Evolutionary conservation across 1,140 invertebrate genomes (phyloP).

Genomic region (Asobara japonica): DNA sequence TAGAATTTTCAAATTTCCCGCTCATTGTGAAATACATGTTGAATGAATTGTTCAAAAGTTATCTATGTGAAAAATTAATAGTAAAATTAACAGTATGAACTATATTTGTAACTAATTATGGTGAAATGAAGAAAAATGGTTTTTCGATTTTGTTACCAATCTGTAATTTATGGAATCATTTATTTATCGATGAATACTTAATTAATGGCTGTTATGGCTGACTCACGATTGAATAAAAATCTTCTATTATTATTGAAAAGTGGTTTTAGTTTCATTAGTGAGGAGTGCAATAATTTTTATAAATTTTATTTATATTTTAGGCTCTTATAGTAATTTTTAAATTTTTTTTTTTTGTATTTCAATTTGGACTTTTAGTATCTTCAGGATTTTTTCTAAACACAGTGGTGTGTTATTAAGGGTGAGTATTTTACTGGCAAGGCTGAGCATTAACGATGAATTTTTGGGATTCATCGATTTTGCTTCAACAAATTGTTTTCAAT

Average conservation of each 20-base stretch:
- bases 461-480: not conserved
- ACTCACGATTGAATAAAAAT: constrained; percentile 26
- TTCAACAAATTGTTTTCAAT: no score
- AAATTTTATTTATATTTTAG: no score
- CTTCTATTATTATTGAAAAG: not conserved
- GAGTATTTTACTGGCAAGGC: constrained; percentile 39
- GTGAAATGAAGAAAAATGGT: constrained; percentile 30
- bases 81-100: constrained; percentile 48
- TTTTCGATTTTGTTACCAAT: not conserved
- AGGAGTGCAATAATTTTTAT: no score
- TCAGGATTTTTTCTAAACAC: not conserved
- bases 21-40: constrained; percentile 24
- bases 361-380: no score
- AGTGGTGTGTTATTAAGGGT: not conserved
- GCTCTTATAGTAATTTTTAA: no score
- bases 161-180: constrained; percentile 9
- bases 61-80: not conserved
- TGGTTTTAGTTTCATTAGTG: no score
- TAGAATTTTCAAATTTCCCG: not conserved
- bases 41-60: constrained; percentile 13
- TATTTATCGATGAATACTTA: constrained; percentile 15
- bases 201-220: constrained; percentile 4
- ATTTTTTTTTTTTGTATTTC: no score
- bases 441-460: constrained; percentile 32
- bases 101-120: constrained; percentile 54